Evolutionary conservation across 2,888 invertebrate species (phyloP), one percentile per base, ranked within the genome.

Genomic region (Synergus laeviventris): DNA sequence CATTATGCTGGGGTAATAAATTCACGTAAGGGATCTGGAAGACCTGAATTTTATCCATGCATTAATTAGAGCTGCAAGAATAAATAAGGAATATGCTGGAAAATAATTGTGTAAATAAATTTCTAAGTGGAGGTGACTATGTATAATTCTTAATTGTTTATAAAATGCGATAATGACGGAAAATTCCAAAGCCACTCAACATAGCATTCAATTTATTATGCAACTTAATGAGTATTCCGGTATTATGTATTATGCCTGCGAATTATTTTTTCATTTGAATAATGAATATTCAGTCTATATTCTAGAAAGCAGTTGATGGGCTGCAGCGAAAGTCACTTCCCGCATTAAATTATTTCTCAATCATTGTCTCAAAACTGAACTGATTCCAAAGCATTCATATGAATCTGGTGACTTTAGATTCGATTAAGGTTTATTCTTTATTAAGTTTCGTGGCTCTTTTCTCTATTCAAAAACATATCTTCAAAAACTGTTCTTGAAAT

Each of bases 191-290:
- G 21, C 45, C 49, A 31, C 11, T 8, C 24, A n/a, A 31, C 8
- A 31, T 70, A 16, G n/a, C n/a, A 49, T 70, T 70, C 49, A n/a
- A 70, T 70, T 70, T 31, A 70, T 70, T 70, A 70, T 70, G 45
- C 24, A 70, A 70, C 70, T 70, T 49, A 70, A 49, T 70, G 70
- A 31, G 31, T 70, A 70, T 70, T 70, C 49, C 49, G 70, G 45
- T 70, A 70, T 49, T 49, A n/a, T n/a, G n/a, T n/a, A 70, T 70
- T 70, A 49, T 70, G 31, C 45, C 45, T 49, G 18, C 42, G 31
- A 45, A 70, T 70, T 16, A 70, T 49, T 49, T 45, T n/a, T 31
- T 31, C 45, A 70, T n/a, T n/a, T 49, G 70, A 70, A 70, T 49
- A 70, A 66, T 49, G 45, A 49, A 49, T 70, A 70, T 70, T 45